Evolutionary conservation across 2,113 vertebrate species (phyloP), one percentile per base, ranked within the genome.

Genomic region (Felis catus): DNA sequence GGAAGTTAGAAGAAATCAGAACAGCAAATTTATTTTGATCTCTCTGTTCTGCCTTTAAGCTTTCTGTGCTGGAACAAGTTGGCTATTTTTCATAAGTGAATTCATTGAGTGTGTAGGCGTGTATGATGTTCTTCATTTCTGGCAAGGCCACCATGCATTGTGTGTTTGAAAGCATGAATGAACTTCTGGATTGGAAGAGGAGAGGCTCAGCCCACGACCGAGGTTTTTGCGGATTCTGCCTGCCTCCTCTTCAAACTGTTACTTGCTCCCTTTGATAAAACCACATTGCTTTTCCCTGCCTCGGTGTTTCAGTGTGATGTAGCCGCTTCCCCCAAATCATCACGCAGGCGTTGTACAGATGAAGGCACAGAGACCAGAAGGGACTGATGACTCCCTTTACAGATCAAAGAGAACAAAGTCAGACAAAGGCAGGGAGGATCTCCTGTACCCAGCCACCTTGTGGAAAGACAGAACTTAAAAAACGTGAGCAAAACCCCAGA

Each of bases 91-190:
- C 15, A 13, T 85, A n/a, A 94, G 23, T 79, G 76, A 96, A 86
- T 92, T 81, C 53, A 89, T 94, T 39, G 86, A 95, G 78, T 80
- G 58, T 97, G 81, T 94, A 70, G 89, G 65, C 70, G 25, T 95
- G 94, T 84, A 10, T 80, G 31, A 61, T 19, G 81, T 93, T 85
- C 79, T 84, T 84, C 41, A 61, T 95, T 94, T 79, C 88, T 88
- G 92, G 79, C 76, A 76, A 81, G 41, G 48, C 65, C 66, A 11
- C 51, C 10, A 2, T 58, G 66, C 79, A 51, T 90, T 92, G 39
- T 96, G n/a, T 88, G 45, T 94, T 87, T 80, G 36, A 88, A 81
- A 84, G 70, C 70, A 91, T 91, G 94, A 96, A 94, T 95, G 91
- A 88, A 90, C 65, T 90, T 89, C 63, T 79, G 63, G 76, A 85